These are phyloP conservation scores for cattle (Bos taurus) DNA, from an alignment of 2,113 vertebrate genomes.

Conservation along the genomic window ARS-UCD2.0 NC_037339.1:19531001-19531500, in stretches of 20 bases:
- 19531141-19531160: neutral
- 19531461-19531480: neutral
- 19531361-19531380: neutral
- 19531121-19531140: conserved; percentile 23
- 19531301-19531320: conserved; percentile 33
- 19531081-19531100: neutral
- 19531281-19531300: neutral
- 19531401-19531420: neutral
- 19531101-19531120: neutral
- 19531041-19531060: neutral
- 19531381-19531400: conserved; percentile 28
- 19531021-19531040: neutral
- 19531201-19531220: conserved; percentile 14
- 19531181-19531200: neutral
- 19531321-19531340: neutral
- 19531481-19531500: conserved; percentile 34
- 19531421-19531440: neutral
- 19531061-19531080: conserved; percentile 5
- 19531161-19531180: neutral
- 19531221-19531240: neutral
- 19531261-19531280: neutral
- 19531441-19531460: conserved; percentile 24
- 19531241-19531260: neutral
- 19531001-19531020: no score
- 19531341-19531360: conserved; percentile 23